Evolutionary conservation across 2,113 vertebrate species (phyloP).

Genomic region (Trematocara macrostoma): DNA sequence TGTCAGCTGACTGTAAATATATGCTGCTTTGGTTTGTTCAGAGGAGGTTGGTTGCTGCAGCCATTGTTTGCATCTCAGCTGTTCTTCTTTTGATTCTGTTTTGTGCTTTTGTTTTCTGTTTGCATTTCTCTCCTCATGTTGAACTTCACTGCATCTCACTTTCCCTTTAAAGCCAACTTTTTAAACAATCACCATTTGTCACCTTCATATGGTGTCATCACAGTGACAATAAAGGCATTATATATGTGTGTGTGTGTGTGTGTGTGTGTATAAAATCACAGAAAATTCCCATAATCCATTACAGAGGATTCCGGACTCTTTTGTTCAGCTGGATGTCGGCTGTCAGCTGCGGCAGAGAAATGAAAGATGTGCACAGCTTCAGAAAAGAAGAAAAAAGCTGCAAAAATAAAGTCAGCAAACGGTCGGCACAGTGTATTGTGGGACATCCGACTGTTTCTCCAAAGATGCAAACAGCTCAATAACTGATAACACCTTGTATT

Average conservation of each 20-base stretch:
- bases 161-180: not conserved
- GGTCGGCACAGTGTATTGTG: not conserved
- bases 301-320: not conserved
- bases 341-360: not conserved
- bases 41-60: not conserved
- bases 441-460: not conserved
- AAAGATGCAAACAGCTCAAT: not conserved
- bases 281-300: not conserved
- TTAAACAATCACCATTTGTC: not conserved
- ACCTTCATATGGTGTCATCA: not conserved
- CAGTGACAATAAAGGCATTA: not conserved
- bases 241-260: not conserved
- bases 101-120: not conserved
- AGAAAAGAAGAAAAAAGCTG: not conserved
- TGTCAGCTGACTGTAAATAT: not conserved
- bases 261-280: not conserved
- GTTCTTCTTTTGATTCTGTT: not conserved
- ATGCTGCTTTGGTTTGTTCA: not conserved
- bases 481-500: not conserved
- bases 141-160: not conserved
- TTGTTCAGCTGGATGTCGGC: not conserved
- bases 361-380: not conserved
- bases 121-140: not conserved
- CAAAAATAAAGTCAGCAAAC: not conserved
- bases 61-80: not conserved